Base-by-base conservation (phyloP, 2,888 invertebrate genomes). In the Tipula confusa region DNA sequence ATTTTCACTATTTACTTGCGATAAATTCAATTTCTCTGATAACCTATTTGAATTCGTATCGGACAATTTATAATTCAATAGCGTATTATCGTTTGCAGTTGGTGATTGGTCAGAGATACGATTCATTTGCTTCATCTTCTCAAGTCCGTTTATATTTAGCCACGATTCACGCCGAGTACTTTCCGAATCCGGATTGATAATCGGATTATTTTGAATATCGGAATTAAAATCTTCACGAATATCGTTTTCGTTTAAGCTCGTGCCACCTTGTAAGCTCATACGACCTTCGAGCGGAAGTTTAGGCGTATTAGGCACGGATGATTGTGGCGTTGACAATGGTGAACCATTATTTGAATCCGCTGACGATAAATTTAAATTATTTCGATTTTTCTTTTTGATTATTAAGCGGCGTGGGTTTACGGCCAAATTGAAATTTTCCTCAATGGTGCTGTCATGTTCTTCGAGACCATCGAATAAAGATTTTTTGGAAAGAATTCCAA, bases 401-500 rank as follows among this genome's bases (percentile, higher is more conserved):
- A 95, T 93, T 13, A 97, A 91, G 1, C 95, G 93, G 87, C 96
- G 96, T 0, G 95, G 91, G 86, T 92, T 93, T 9, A 92, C 93
- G 86, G 90, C 93, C 85, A 90, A 88, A 85, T 89, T 92, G 85
- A 91, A 90, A 86, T 90, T 91, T 86, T 92, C 92, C 84, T 93
- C 92, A 0, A 94, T 87, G 82, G 91, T 92, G 5, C 92, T 91
- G 87, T 95, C 95, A 9, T 94, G 94, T 86, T 97, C 96, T 85
- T 95, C 95, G 0, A 97, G 89, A 0, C 97, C 97, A 87, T 97
- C 97, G 88, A 98, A 98, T 0, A 98, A 89, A 0, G 94, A 93
- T 88, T 95, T 95, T 92, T 94, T 43, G 5, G 48, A 43, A 9
- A 83, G 13, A 9, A 83, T 85, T 84, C 85, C 88, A 9, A 88